A percentile compares a stretch with the other conserved stretches of the same genome.
These are phyloP conservation scores for Tholera decimalis DNA, from an alignment of 2,888 invertebrate species.

Conservation along the genomic window DNA sequence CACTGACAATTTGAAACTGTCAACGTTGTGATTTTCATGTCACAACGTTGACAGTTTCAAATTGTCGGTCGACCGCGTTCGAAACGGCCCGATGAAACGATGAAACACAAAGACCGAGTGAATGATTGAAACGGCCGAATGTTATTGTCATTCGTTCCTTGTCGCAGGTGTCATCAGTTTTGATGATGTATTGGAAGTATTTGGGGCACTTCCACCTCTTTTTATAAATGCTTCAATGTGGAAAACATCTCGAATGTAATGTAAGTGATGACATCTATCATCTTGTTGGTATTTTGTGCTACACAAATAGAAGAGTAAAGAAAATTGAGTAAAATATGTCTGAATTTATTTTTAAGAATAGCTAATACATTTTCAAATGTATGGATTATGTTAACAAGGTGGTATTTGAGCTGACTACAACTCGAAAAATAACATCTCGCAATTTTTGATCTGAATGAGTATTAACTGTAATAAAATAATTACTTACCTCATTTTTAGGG, in stretches of 20 bases:
- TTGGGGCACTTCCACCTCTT: constrained; percentile 1
- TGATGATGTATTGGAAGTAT: constrained; percentile 31
- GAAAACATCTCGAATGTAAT: constrained; percentile 6
- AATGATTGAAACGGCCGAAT: constrained; percentile 25
- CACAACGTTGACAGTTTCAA: constrained; percentile 40
- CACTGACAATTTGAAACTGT: constrained; percentile 48
- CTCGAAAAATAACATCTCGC: too few relatives aligned
- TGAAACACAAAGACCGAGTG: constrained; percentile 10
- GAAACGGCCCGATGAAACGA: constrained; percentile 19
- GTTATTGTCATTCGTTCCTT: constrained; percentile 34
- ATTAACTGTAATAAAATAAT: too few relatives aligned
- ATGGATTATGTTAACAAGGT: background rate
- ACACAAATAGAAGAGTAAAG: background rate
- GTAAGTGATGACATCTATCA: constrained; percentile 15
- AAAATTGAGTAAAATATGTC: background rate
- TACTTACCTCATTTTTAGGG: too few relatives aligned
- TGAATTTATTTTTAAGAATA: background rate
- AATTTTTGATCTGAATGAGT: too few relatives aligned
- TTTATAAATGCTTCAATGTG: constrained; percentile 9
- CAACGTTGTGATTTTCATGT: constrained; percentile 28
- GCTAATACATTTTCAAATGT: background rate
- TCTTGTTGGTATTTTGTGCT: background rate
- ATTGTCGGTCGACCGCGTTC: constrained; percentile 38
- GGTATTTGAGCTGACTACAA: too few relatives aligned
- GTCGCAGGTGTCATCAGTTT: constrained; percentile 18